Evolutionary conservation across 2,113 vertebrate species (phyloP), one percentile per base, ranked within the genome.

Genomic region (Semicossyphus pulcher): DNA sequence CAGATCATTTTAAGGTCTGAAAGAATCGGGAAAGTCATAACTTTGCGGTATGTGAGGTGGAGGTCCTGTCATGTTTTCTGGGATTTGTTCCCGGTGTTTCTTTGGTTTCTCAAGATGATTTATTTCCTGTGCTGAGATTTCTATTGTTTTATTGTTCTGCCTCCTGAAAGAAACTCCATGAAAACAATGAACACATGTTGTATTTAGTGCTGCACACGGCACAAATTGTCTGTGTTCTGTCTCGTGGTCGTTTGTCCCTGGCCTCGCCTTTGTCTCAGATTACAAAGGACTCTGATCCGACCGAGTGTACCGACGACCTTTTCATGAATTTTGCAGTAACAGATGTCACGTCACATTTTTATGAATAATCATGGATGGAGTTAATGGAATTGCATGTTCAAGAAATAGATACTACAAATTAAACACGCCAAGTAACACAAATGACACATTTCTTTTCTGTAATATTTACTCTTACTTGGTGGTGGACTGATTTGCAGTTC

Each of bases 1-100:
- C 41, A 1, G 57, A 52, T 73, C 70, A 59, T 77, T 81, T 87
- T 67, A 47, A 62, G 44, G 18, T 39, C 52, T 21, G 25, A 41
- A 74, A 39, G 31, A 59, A 48, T 39, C 36, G 48, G 32, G 25
- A 47, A 57, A 73, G 51, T 72, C 47, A 20, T 34, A 62, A 48
- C 18, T 64, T 56, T 66, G 34, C 62, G 6, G 29, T 21, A 18
- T 60, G 49, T 52, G 56, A 58, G 26, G 26, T 23, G 20, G 9
- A 5, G 34, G 36, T 32, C 70, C n/a, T 52, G 32, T 59, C 45
- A 7, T 67, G n/a, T 58, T 72, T 29, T 23, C 53, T 20, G 3
- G 20, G 41, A 54, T 72, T 49, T 71, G 21, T 52, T 59, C 5
- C 29, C 47, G 31, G n/a, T 18, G 12, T 52, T 47, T 15, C 54